phyloP scores from a whole-genome alignment of 2,113 vertebrate species.

The Sceloporus tristichus region DNA sequence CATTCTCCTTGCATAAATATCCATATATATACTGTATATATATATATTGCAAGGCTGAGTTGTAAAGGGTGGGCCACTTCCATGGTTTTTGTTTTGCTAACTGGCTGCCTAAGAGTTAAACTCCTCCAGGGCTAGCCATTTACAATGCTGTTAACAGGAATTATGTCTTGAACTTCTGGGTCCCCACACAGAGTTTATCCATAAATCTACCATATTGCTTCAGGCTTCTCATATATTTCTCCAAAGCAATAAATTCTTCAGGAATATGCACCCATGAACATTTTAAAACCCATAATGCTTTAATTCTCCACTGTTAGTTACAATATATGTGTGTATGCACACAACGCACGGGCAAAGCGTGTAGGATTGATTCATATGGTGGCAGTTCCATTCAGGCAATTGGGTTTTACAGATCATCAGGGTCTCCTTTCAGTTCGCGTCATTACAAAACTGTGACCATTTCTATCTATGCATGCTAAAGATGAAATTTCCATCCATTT shows the following conservation, averaged over 20 bases:
- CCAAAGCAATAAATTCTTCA: constrained; percentile 32
- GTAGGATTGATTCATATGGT: not conserved
- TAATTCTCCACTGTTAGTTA: constrained; percentile 14
- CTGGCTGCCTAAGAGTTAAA: constrained; percentile 17
- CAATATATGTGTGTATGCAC: not conserved
- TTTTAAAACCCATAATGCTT: constrained; percentile 27
- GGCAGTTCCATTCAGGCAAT: not conserved
- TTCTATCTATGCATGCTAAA: too few species aligned
- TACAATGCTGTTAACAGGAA: constrained; percentile 34
- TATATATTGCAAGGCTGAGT: not conserved
- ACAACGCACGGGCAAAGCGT: not conserved
- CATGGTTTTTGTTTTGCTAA: not conserved
- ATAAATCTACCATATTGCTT: constrained; percentile 37
- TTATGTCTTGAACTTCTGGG: constrained; percentile 28
- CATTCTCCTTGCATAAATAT: not conserved
- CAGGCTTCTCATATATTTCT: constrained; percentile 38
- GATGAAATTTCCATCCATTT: too few species aligned
- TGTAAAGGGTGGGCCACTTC: not conserved
- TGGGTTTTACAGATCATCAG: not conserved
- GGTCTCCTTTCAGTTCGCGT: not conserved
- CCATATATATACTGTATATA: not conserved
- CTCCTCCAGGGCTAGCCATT: constrained; percentile 8
- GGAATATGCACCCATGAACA: not conserved
- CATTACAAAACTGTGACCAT: not conserved
- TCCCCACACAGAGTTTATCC: constrained; percentile 9